A percentile compares a stretch with the other conserved stretches of the same genome.
Evolutionary conservation across 2,888 invertebrate genomes (phyloP).

Genomic region (Palloptera scutellata): DNA sequence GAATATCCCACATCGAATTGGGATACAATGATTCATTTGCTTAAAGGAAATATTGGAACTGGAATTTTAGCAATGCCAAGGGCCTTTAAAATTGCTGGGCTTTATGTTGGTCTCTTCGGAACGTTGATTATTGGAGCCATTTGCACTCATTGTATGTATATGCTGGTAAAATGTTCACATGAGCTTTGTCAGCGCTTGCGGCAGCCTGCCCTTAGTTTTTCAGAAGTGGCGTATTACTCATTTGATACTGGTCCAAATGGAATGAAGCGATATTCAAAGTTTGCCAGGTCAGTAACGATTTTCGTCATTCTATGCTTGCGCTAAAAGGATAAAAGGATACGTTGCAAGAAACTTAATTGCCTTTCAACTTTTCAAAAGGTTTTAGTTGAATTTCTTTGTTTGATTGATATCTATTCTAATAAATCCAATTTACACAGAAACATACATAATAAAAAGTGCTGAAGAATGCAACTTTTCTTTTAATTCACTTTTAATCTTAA

Average conservation of each 20-base stretch:
- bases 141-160: slow-evolving; percentile 93
- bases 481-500: no score
- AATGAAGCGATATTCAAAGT: slow-evolving; percentile 64
- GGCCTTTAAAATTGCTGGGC: slow-evolving; percentile 91
- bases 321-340: no score
- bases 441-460: no score
- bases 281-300: slow-evolving; percentile 47
- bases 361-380: no score
- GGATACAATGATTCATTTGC: slow-evolving; percentile 77
- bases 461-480: no score
- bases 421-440: no score
- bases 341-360: no score
- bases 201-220: slow-evolving; percentile 76
- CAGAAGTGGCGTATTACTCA: slow-evolving; percentile 80
- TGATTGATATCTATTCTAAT: no score
- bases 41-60: slow-evolving; percentile 84
- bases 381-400: no score
- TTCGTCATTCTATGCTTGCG: no score
- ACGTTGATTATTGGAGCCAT: slow-evolving; percentile 85
- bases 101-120: slow-evolving; percentile 83
- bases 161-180: slow-evolving; percentile 78
- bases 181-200: slow-evolving; percentile 76
- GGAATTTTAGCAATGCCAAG: slow-evolving; percentile 97
- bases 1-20: slow-evolving; percentile 84
- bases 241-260: slow-evolving; percentile 77